Evolutionary conservation across 2,113 vertebrate species (phyloP).

Genomic region (human (Homo sapiens)): DNA sequence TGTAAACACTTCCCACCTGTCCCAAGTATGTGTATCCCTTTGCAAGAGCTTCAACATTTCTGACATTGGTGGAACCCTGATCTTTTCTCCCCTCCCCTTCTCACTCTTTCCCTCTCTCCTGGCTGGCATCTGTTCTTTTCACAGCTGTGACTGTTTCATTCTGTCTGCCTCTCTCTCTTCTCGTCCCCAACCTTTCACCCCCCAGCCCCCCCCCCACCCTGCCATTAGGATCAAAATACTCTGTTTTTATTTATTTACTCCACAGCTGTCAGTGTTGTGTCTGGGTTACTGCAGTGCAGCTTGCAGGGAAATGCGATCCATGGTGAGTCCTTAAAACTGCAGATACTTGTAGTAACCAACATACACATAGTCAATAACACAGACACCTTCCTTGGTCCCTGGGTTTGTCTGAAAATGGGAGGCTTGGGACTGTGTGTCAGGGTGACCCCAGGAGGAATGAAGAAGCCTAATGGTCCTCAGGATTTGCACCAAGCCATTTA

Average conservation of each 20-base stretch:
- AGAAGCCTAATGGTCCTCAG: constrained; percentile 12
- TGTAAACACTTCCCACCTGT: constrained; percentile 96
- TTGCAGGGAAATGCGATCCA: constrained; percentile 82
- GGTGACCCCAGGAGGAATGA: constrained; percentile 53
- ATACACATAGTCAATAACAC: constrained; percentile 82
- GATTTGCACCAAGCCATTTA: constrained; percentile 57
- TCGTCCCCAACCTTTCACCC: constrained; percentile 40
- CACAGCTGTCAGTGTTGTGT: constrained; percentile 99
- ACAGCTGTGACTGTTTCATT: constrained; percentile 85
- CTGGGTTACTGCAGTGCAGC: constrained; percentile 88
- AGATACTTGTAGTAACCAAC: constrained; percentile 87
- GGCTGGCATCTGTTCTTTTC: constrained; percentile 88
- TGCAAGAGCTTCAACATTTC: constrained; percentile 89
- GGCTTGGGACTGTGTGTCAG: constrained; percentile 37
- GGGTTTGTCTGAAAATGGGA: constrained; percentile 60
- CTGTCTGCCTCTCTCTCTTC: constrained; percentile 80
- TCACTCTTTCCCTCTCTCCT: constrained; percentile 71
- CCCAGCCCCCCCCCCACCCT: constrained; percentile 60
- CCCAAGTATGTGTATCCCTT: constrained; percentile 88
- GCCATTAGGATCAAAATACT: constrained; percentile 87
- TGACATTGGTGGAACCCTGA: constrained; percentile 84
- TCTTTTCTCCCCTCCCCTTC: constrained; percentile 69
- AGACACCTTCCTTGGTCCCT: constrained; percentile 82
- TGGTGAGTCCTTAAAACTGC: constrained; percentile 89
- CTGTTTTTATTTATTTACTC: constrained; percentile 94